These are phyloP conservation scores for Trachelus iudaicus DNA, from an alignment of 2,888 invertebrate genomes.

Conservation along the genomic window DNA sequence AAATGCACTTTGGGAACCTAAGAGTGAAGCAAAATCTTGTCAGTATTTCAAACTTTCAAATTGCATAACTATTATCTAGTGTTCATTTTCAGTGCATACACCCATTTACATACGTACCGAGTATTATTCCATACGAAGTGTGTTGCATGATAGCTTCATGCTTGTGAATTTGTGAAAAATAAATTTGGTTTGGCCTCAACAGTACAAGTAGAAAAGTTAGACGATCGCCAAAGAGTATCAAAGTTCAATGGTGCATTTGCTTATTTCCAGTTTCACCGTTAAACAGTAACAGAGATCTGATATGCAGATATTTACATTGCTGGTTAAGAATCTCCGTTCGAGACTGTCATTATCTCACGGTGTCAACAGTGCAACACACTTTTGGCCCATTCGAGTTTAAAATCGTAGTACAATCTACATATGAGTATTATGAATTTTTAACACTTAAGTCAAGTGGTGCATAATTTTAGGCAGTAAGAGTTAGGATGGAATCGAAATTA, in stretches of 20 bases:
- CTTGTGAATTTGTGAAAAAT: not conserved
- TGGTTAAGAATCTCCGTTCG: not conserved
- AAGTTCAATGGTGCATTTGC: not conserved
- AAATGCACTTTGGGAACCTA: not conserved
- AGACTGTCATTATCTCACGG: not conserved
- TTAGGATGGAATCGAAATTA: constrained; percentile 30
- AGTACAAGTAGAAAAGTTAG: not conserved
- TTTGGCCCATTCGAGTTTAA: not conserved
- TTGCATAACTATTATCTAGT: not conserved
- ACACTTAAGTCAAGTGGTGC: not conserved
- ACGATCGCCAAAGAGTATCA: not conserved
- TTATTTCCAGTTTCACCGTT: not conserved
- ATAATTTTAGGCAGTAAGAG: constrained; percentile 25
- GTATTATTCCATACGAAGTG: not conserved
- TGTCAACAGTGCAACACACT: not conserved
- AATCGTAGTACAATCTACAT: not conserved
- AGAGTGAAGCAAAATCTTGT: not conserved
- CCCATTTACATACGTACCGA: not conserved
- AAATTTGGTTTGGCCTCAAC: not conserved
- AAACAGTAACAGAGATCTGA: constrained; percentile 1
- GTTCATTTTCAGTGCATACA: not conserved
- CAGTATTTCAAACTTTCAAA: not conserved
- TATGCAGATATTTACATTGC: constrained; percentile 3
- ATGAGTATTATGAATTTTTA: not conserved
- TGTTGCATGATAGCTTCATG: not conserved